These are phyloP conservation scores for Agrochola lychnidis DNA, from an alignment of 2,888 invertebrate genomes.

Conservation along the genomic window DNA sequence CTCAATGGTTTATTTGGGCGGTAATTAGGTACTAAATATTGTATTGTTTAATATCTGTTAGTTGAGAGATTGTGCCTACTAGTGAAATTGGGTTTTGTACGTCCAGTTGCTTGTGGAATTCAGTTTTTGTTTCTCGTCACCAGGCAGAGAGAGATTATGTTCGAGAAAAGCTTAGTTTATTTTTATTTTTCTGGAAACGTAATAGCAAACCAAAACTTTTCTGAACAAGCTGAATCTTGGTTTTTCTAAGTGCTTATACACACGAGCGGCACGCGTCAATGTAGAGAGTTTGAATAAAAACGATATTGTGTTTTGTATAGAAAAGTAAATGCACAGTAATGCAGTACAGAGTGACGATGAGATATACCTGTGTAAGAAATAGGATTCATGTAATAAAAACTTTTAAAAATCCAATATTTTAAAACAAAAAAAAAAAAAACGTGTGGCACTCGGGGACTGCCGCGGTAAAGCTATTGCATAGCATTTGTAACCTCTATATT, in stretches of 20 bases:
- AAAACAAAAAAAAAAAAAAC: background rate
- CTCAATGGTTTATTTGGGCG: background rate
- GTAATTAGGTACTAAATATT: background rate
- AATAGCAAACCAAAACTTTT: background rate
- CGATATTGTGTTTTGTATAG: background rate
- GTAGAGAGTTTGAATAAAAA: background rate
- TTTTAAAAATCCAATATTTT: background rate
- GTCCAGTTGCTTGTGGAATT: background rate
- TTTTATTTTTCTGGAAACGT: background rate
- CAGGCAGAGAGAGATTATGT: background rate
- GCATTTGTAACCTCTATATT: no score
- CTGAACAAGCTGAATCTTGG: background rate
- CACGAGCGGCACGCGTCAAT: no score
- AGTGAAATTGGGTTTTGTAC: background rate
- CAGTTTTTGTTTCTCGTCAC: background rate
- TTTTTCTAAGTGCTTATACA: background rate
- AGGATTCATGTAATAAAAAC: no score
- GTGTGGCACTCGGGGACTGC: no score
- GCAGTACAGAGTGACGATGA: background rate
- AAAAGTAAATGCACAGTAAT: background rate
- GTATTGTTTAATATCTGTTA: background rate
- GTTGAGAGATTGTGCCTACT: background rate
- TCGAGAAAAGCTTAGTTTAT: background rate
- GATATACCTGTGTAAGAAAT: background rate
- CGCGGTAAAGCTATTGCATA: no score